Base-by-base conservation (phyloP, 2,113 vertebrate species). In the Neodon shergylaensis region DNA sequence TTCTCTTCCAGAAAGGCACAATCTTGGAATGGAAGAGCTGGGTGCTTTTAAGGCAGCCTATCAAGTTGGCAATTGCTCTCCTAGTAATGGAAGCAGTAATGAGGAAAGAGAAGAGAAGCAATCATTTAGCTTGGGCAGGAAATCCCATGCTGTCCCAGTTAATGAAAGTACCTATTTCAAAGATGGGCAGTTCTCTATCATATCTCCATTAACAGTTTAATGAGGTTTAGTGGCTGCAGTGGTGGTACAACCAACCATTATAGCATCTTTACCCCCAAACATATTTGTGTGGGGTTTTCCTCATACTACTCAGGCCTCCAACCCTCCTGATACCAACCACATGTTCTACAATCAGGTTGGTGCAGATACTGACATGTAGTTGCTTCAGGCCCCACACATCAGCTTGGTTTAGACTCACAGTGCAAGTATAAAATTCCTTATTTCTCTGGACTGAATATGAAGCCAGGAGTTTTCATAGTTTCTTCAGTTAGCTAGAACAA, bases 121-220 rank as follows among this genome's bases (percentile, higher is more conserved):
- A 96, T 97, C 66, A 93, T 77, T 70, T 70, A 47, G 16, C 90
- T 77, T 74, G 44, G 44, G 70, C 36, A 93, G 72, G 47, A 97
- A 97, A 87, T 61, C 5, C 5, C 44, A 73, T 68, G 82, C 58
- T 90, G 88, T 65, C 95, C 72, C 31, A 54, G 72, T 92, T 97
- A 96, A 96, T 93, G 92, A 89, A 95, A 94, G 96, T 92, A 77
- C 81, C 79, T 70, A 47, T 85, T 92, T 92, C 47, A 77, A 92
- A 87, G 66, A 86, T 95, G 24, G 1, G 31, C 16, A 54, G 11
- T 4, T 88, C 26, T 85, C 11, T 22, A 21, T 94, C 84, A 78
- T 93, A 88, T 11, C 5, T 74, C 21, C 19, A 49, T 52, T 92
- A n/a, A 61, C n/a, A 42, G 72, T 76, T 83, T 33, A 72, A 47